Percentiles rank a stretch among this genome's conserved stretches.
These are phyloP conservation scores for Drosophila algonquin DNA, from an alignment of 2,888 invertebrate species.

Conservation along the genomic window DNA sequence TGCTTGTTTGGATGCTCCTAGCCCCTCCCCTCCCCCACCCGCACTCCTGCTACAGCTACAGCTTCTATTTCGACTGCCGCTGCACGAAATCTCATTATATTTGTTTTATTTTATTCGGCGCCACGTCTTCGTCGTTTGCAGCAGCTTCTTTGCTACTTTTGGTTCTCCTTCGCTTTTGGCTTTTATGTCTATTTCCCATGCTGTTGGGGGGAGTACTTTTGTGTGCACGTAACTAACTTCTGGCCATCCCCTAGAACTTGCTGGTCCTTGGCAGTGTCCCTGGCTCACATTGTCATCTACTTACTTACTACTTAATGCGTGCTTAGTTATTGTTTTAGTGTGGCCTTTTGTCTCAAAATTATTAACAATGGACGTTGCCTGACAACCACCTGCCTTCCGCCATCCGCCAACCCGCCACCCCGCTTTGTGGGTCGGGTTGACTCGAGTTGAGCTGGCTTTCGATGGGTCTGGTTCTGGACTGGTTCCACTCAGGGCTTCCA, in stretches of 20 bases:
- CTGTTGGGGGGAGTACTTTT: conserved; percentile 32
- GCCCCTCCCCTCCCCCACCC: not conserved
- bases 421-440: not conserved
- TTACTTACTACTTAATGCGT: conserved; percentile 75
- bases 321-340: conserved; percentile 80
- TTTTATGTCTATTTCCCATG: conserved; percentile 44
- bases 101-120: conserved; percentile 77
- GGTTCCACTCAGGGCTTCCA: not conserved
- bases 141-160: conserved; percentile 33
- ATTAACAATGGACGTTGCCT: conserved; percentile 71
- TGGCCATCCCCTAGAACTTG: conserved; percentile 15
- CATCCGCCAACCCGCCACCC: not conserved
- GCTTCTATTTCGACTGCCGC: conserved; percentile 18
- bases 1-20: conserved; percentile 42
- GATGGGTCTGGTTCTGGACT: not conserved
- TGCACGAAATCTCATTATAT: conserved; percentile 82
- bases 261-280: conserved; percentile 9
- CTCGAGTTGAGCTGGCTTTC: conserved; percentile 7
- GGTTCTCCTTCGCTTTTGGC: conserved; percentile 37
- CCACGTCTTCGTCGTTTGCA: conserved; percentile 59
- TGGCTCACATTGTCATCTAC: conserved; percentile 69
- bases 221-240: conserved; percentile 39
- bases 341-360: conserved; percentile 76
- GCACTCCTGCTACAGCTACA: conserved; percentile 13
- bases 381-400: conserved; percentile 41